Evolutionary conservation across 2,888 invertebrate species (phyloP), one percentile per base, ranked within the genome.

Genomic region (Asteroscopus sphinx): DNA sequence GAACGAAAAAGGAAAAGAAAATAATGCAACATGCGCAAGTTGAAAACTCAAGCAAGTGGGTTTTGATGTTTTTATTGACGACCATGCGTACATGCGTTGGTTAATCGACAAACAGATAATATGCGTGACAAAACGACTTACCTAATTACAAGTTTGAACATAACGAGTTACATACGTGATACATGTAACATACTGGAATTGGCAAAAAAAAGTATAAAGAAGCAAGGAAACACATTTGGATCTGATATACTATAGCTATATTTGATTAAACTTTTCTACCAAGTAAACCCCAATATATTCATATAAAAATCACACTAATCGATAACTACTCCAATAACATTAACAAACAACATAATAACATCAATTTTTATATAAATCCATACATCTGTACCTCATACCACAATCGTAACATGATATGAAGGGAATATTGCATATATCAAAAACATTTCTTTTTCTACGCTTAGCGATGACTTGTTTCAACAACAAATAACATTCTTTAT

Each of bases 211-310:
- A n/a, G n/a, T 49, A 67, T 59, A 57, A 55, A 56, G 70, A 73
- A 80, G 79, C 85, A 86, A 83, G 76, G 77, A 83, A 88, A 91
- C 80, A 80, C 78, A 77, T 75, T 68, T 68, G 73, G 62, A 75
- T 79, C 75, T 74, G 77, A 84, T 83, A 90, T 80, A 82, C 82
- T 90, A 90, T 85, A 90, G 79, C 87, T 90, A 92, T 92, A 92
- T 92, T 93, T 92, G 88, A 91, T 88, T 91, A 90, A 93, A 92
- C 87, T 90, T 93, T 89, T 91, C 93, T 93, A 93, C 93, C 93
- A 91, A 91, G 86, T 92, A 93, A 93, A 92, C 93, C 93, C 94
- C 93, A 91, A 94, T 93, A 94, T 93, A 94, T 93, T 93, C 93
- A 94, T 94, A 94, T 93, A 93, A 94, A 92, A 94, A 93, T 93